A percentile compares a stretch with the other conserved stretches of the same genome.
Conservation (phyloP, 2,888 invertebrate species). For the Eilema sororculum region DNA sequence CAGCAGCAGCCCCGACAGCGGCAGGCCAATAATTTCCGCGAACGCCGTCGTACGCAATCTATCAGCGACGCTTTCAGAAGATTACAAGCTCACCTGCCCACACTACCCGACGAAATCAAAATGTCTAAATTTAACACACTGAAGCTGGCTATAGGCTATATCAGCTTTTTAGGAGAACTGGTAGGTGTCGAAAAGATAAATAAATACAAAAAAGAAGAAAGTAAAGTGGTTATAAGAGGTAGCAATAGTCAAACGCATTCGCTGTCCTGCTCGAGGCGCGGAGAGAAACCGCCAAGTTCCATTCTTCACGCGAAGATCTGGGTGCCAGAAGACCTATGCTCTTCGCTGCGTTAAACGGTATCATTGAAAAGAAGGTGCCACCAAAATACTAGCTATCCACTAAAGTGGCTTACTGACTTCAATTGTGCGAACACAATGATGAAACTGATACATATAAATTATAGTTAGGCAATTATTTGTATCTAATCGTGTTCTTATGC, state of each 20-base stretch:
- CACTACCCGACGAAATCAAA: slow-evolving; percentile 97
- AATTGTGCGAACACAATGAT: neutral
- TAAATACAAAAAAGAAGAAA: slow-evolving; percentile 91
- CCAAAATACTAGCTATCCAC: neutral
- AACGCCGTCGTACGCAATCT: slow-evolving; percentile 97
- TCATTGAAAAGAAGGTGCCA: neutral
- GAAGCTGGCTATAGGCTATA: slow-evolving; percentile 97
- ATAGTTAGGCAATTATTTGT: neutral
- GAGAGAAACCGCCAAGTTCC: neutral
- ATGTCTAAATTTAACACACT: slow-evolving; percentile 98
- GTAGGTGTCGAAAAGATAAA: slow-evolving; percentile 89
- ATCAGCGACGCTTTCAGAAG: slow-evolving; percentile 99
- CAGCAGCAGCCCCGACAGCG: slow-evolving; percentile 96
- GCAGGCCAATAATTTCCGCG: slow-evolving; percentile 97
- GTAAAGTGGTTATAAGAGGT: slow-evolving; percentile 96
- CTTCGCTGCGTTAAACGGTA: neutral
- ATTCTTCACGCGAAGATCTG: neutral
- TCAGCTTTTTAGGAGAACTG: slow-evolving; percentile 96
- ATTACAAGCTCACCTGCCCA: slow-evolving; percentile 96
- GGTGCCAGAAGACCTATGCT: neutral
- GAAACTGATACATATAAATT: neutral
- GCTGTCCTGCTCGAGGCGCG: neutral
- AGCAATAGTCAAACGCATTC: neutral
- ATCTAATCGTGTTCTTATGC: neutral
- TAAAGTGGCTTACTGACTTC: neutral